phyloP scores from a whole-genome alignment of 2,113 vertebrate species.

The Coreoperca whiteheadi region DNA sequence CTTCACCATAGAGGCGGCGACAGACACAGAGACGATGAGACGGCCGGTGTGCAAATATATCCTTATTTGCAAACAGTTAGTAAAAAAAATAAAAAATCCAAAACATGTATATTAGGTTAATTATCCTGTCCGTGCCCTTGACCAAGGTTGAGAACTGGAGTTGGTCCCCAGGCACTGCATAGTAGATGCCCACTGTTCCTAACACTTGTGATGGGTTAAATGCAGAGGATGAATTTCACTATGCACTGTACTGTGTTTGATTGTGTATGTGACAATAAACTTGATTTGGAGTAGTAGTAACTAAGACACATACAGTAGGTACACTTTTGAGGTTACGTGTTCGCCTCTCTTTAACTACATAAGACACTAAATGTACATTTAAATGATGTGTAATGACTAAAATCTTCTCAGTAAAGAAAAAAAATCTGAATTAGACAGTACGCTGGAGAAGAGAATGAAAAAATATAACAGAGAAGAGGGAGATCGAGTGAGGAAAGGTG shows the following conservation, averaged over 20 bases:
- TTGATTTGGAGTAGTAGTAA: neutral
- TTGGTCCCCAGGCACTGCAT: no score
- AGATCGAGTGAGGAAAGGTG: conserved; percentile 8
- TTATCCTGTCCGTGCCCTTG: no score
- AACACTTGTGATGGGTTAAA: no score
- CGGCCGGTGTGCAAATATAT: neutral
- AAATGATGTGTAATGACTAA: neutral
- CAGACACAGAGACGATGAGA: neutral
- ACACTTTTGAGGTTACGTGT: neutral
- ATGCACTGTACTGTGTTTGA: no score
- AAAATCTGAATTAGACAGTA: neutral
- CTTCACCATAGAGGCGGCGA: conserved; percentile 36
- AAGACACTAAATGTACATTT: neutral
- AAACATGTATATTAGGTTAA: no score
- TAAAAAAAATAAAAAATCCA: no score
- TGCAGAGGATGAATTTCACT: no score
- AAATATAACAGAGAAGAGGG: neutral
- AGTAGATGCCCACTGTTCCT: no score
- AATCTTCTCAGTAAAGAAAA: neutral
- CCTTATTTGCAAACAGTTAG: conserved; percentile 6
- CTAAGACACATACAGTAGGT: neutral
- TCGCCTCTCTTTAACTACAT: neutral
- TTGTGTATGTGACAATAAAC: no score
- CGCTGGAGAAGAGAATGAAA: neutral
- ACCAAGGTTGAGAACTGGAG: no score